Evolutionary conservation across 2,888 invertebrate species (phyloP), one percentile per base, ranked within the genome.

Genomic region (Koerneria pararmatus): DNA sequence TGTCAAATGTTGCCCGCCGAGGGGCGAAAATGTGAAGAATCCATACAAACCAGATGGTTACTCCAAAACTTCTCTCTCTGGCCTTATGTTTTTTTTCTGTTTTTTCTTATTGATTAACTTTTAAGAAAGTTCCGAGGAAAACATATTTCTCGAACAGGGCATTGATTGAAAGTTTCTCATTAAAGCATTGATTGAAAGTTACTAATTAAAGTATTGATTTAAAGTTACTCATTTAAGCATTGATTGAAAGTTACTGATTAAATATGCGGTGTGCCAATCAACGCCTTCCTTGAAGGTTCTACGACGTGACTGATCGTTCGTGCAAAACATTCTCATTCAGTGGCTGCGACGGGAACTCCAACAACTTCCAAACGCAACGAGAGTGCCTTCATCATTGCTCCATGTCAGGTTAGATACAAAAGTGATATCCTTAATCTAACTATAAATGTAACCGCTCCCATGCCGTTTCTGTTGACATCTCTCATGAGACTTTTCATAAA

Each of bases 171-270:
- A 41, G 11, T 41, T 95, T 11, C 22, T 8, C 8, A 27, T 15
- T 11, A 29, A 11, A 56, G 8, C 6, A 15, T 3, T 8, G 1
- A 15, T 8, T 1, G n/a, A 46, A n/a, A 22, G 95, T 95, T 72
- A 95, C 95, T n/a, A n/a, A n/a, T n/a, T 19, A 53, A 53, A 22
- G 46, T 15, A 15, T 15, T n/a, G n/a, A 41, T 11, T 41, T 11
- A 41, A 41, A 41, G 11, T 41, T 95, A 27, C 22, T 8, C 8
- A 27, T 15, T 11, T 11, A 11, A 56, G 8, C 6, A 15, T 3
- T 8, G 1, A 15, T 8, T 1, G n/a, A 46, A n/a, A 22, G 95
- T 95, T 72, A 95, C 95, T n/a, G n/a, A n/a, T n/a, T n/a, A n/a
- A n/a, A n/a, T n/a, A n/a, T n/a, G n/a, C 41, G 19, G 41, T 41